These are phyloP conservation scores for Brachylomia viminalis DNA, from an alignment of 2,888 invertebrate genomes.

Conservation along the genomic window DNA sequence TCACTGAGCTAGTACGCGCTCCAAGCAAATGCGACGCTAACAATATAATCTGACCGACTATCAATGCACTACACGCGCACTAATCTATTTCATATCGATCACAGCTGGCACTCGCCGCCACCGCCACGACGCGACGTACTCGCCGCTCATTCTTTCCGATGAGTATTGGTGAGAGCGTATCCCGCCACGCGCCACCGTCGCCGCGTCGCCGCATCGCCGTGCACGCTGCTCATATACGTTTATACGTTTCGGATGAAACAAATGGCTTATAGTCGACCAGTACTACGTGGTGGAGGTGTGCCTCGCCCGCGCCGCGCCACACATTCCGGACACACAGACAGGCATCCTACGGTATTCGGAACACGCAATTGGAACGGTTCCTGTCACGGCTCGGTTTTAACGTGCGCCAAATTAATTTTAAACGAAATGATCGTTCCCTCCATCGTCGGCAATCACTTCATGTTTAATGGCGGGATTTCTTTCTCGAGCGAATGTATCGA, in stretches of 20 bases:
- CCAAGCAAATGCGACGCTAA: neutral
- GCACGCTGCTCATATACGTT: neutral
- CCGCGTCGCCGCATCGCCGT: too few species aligned
- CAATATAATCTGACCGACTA: constrained; percentile 9
- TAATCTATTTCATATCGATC: constrained; percentile 18
- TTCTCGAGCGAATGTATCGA: constrained; percentile 6
- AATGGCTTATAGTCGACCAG: neutral
- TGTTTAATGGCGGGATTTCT: constrained; percentile 24
- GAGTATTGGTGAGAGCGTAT: neutral
- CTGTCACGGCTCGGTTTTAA: constrained; percentile 7
- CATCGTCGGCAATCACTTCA: neutral
- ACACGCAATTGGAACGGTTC: constrained; percentile 6
- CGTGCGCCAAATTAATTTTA: constrained; percentile 38
- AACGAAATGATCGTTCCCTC: constrained; percentile 3
- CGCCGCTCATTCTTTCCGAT: neutral
- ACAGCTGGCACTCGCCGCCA: neutral
- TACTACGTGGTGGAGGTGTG: too few species aligned
- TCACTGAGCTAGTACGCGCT: neutral
- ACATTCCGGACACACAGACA: neutral
- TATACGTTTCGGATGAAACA: neutral
- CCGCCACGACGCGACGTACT: neutral
- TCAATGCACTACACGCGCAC: constrained; percentile 10
- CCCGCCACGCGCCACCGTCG: neutral
- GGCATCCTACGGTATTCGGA: constrained; percentile 6
- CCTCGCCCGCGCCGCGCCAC: too few species aligned